A percentile compares a stretch with the other conserved stretches of the same genome.
These are phyloP conservation scores for Tipula unca DNA, from an alignment of 2,888 invertebrate species.

Conservation along the genomic window DNA sequence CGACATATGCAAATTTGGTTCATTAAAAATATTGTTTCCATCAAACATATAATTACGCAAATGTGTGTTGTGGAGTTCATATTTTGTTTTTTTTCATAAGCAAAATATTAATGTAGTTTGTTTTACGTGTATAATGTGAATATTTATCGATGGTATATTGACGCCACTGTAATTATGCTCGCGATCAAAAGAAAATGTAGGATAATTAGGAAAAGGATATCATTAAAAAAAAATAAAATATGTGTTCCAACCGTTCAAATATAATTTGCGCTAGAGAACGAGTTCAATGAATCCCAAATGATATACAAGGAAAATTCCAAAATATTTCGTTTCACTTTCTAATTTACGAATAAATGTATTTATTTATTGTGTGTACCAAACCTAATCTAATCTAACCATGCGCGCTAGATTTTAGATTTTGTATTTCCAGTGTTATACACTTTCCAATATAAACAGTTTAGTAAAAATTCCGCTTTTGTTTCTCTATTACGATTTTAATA, in stretches of 20 bases:
- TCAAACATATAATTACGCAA: neutral
- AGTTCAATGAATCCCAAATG: neutral
- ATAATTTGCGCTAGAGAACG: neutral
- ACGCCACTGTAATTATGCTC: neutral
- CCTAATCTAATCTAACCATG: neutral
- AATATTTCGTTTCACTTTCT: neutral
- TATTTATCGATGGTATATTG: neutral
- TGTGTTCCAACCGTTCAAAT: neutral
- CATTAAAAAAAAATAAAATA: neutral
- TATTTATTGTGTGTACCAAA: neutral
- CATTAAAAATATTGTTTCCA: neutral
- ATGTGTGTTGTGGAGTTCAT: neutral
- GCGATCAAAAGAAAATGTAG: neutral
- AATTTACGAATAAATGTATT: neutral
- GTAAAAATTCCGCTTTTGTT: neutral
- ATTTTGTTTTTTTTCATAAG: neutral
- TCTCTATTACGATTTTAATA: neutral
- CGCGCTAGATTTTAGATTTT: neutral
- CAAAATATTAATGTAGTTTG: no score
- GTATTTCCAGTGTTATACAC: neutral
- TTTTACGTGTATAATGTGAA: no score
- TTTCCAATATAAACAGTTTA: neutral
- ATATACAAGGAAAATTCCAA: neutral
- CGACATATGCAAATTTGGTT: neutral
- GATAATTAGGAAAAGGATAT: neutral